Evolutionary conservation across 2,113 vertebrate genomes (phyloP).

Genomic region (Chauna torquata): DNA sequence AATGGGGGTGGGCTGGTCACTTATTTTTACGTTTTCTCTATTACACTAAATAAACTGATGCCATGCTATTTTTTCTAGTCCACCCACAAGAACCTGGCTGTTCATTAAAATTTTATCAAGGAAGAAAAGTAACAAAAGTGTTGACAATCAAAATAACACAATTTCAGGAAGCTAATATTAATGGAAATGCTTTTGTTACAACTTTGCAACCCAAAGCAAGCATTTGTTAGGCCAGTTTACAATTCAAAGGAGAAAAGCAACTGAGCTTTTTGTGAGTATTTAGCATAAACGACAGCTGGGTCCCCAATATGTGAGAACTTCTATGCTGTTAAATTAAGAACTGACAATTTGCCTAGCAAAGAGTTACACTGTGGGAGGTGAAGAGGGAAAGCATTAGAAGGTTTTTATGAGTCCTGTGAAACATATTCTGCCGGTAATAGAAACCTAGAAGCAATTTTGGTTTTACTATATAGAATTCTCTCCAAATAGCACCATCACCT

Average conservation of each 20-base stretch:
- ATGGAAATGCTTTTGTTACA: not conserved
- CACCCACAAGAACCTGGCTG: not conserved
- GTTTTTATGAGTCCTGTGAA: not conserved
- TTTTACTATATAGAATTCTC: not conserved
- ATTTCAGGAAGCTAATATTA: not conserved
- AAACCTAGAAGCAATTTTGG: not conserved
- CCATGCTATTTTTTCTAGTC: not conserved
- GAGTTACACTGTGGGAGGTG: not conserved
- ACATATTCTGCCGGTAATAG: not conserved
- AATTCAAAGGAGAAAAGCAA: not conserved
- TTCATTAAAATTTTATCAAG: not conserved
- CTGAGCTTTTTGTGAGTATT: not conserved
- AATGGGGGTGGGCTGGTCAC: not conserved
- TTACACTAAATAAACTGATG: not conserved
- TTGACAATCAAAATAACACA: not conserved
- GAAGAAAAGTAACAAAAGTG: not conserved
- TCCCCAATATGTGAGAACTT: not conserved
- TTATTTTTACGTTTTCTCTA: not conserved
- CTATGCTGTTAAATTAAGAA: not conserved
- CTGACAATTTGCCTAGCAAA: not conserved
- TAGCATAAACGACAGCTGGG: not conserved
- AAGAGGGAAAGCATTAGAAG: not conserved
- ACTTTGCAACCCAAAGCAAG: not conserved
- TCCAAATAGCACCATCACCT: not conserved
- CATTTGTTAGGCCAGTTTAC: not conserved